phyloP scores from a whole-genome alignment of 23 tunicate species.

The Styela plicata region DNA sequence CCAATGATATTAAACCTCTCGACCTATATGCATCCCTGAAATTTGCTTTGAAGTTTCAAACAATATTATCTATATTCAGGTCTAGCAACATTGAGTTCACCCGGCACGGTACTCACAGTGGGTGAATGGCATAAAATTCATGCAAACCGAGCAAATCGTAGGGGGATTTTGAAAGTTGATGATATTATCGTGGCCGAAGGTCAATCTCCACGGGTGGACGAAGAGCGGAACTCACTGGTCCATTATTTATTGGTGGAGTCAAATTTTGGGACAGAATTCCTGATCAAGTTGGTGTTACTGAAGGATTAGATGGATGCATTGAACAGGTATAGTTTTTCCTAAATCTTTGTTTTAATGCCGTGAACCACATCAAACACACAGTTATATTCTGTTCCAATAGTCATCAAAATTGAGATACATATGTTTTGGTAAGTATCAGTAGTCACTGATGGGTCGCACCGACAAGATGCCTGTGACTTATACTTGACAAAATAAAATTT shows the following conservation, averaged over 20 bases:
- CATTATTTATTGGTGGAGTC: conserved; percentile 78
- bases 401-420: too few relatives aligned
- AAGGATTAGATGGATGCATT: conserved; percentile 80
- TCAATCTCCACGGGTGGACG: conserved; percentile 35
- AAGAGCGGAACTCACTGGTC: conserved; percentile 34
- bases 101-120: conserved; percentile 30
- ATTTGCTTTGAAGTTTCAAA: background rate
- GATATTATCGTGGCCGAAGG: conserved; percentile 46
- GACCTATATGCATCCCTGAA: background rate
- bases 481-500: too few relatives aligned
- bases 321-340: too few relatives aligned
- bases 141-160: conserved; percentile 33
- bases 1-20: background rate
- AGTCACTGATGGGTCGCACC: too few relatives aligned
- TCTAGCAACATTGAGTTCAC: conserved; percentile 41
- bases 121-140: conserved; percentile 76
- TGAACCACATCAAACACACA: too few relatives aligned
- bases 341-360: too few relatives aligned
- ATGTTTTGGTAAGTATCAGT: too few relatives aligned
- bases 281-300: conserved; percentile 40
- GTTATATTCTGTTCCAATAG: too few relatives aligned
- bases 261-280: conserved; percentile 48
- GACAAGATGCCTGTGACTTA: too few relatives aligned
- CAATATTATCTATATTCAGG: conserved; percentile 24
- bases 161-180: conserved; percentile 66